These are phyloP conservation scores for Xanthorhoe spadicearia DNA, from an alignment of 2,888 invertebrate species.

Conservation along the genomic window DNA sequence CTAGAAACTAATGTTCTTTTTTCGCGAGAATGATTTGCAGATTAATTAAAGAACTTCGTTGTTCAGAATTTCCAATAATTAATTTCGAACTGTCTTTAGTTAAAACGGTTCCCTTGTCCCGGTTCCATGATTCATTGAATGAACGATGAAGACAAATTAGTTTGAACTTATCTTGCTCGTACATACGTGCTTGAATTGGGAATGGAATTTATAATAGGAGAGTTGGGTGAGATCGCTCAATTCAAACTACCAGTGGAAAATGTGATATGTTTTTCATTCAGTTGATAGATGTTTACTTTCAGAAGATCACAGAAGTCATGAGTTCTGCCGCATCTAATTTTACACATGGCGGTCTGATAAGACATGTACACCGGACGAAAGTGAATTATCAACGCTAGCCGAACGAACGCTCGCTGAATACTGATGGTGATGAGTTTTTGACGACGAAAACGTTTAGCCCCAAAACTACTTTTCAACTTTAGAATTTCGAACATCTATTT, in stretches of 20 bases:
- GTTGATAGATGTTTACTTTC: too few species aligned
- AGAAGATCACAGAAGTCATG: slow-evolving; percentile 14
- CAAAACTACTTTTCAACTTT: slow-evolving; percentile 30
- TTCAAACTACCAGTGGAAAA: too few species aligned
- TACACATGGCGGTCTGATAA: slow-evolving; percentile 25
- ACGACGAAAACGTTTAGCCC: slow-evolving; percentile 48
- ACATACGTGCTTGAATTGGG: background rate
- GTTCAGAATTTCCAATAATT: background rate
- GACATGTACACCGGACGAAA: slow-evolving; percentile 42
- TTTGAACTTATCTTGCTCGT: background rate
- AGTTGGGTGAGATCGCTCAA: background rate
- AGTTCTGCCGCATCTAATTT: slow-evolving; percentile 21
- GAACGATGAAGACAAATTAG: background rate
- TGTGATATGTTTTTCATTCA: too few species aligned
- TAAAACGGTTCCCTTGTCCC: background rate
- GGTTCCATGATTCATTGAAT: background rate
- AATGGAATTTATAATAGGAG: too few species aligned
- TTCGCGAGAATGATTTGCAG: too few species aligned
- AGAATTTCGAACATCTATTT: slow-evolving; percentile 25
- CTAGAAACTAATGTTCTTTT: too few species aligned
- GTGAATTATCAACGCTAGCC: slow-evolving; percentile 54
- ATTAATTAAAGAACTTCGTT: too few species aligned
- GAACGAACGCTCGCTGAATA: slow-evolving; percentile 48
- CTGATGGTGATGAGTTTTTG: slow-evolving; percentile 59
- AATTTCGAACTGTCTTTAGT: background rate